Base-by-base conservation (phyloP, 2,888 invertebrate genomes). In the Pyrrhia umbra region DNA sequence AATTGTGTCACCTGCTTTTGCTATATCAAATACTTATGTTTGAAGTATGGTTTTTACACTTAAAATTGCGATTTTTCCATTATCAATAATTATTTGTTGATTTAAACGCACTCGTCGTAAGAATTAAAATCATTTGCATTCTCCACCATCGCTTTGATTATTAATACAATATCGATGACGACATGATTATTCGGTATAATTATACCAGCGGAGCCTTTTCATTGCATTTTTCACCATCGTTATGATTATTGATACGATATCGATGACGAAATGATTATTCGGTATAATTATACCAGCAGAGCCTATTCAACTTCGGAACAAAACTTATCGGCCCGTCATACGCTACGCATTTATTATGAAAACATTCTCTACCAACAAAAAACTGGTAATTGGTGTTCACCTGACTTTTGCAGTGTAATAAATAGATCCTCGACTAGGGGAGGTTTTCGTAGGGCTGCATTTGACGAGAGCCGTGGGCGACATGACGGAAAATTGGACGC, bases 391-490 rank as follows among this genome's bases (percentile, higher is more conserved):
- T 80, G 81, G 76, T 77, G 79, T 84, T 84, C 83, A 88, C 85
- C 86, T 88, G 87, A 86, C 89, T 89, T 85, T 69, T 84, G 78
- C 82, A 80, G 79, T 78, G 80, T 84, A 82, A 86, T 82, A 86
- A 85, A 85, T 82, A 84, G 80, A 79, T 71, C 70, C 64, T 66
- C 39, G 51, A 77, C 83, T 82, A 81, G 78, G 83, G 82, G 83
- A 70, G 54, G 40, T 40, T 59, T 23, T 62, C 79, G 81, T 81
- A 85, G 85, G 89, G 89, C 92, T 95, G 94, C 92, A 87, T 87
- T 93, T 94, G 95, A 95, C 95, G 94, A 93, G 90, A 83, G 93
- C 94, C 93, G 90, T 88, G 88, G 88, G 94, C 95, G 95, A 94
- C 94, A 94, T 92, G 92, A 92, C 86, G 94, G 94, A 94, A 95